A percentile compares a stretch with the other conserved stretches of the same genome.
phyloP scores from a whole-genome alignment of 2,888 invertebrate species.

The Aspidiotus rigidus region DNA sequence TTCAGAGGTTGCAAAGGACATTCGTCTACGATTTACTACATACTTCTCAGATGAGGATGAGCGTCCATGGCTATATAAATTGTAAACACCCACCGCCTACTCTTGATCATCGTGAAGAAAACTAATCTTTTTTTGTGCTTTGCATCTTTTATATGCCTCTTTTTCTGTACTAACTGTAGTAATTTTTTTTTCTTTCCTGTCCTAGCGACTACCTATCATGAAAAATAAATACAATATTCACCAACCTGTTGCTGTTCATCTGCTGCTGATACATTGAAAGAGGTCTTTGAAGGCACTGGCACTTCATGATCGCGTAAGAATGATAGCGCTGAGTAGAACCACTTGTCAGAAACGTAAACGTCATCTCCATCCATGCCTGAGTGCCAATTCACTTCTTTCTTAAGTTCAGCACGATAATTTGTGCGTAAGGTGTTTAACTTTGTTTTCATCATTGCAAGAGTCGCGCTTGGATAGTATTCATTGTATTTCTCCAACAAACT shows the following conservation, averaged over 20 bases:
- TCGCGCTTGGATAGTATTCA: neutral
- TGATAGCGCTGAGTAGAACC: neutral
- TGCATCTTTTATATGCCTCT: neutral
- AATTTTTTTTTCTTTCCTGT: neutral
- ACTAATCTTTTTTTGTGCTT: no score
- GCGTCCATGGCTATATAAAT: neutral
- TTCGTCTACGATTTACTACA: neutral
- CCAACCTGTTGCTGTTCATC: neutral
- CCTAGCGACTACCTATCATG: neutral
- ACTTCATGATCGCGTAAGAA: neutral
- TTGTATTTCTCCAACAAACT: neutral
- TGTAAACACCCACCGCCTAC: no score
- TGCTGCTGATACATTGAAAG: neutral
- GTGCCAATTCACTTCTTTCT: neutral
- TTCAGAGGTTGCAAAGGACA: neutral
- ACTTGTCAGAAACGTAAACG: neutral
- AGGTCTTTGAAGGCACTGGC: neutral
- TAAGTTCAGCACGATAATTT: neutral
- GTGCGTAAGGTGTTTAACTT: neutral
- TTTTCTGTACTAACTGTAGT: neutral
- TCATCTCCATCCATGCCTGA: neutral
- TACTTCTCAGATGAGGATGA: neutral
- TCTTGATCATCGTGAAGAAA: no score
- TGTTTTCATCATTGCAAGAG: neutral
- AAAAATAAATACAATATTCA: no score